Percentiles rank a stretch among this genome's conserved stretches.
phyloP scores from a whole-genome alignment of 2,113 vertebrate genomes.

The Uropsilus gracilis region DNA sequence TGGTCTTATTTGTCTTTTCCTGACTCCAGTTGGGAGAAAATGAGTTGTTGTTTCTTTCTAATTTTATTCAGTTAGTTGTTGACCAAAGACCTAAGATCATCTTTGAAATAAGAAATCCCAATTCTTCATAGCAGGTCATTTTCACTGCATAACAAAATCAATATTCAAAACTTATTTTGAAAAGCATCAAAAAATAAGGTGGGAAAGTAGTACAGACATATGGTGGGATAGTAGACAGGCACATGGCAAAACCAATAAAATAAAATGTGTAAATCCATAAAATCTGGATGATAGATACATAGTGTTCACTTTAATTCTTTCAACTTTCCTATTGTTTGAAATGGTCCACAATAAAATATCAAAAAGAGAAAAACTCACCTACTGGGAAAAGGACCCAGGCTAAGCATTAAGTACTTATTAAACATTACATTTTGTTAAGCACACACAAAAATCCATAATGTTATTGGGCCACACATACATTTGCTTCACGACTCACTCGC shows the following conservation, averaged over 20 bases:
- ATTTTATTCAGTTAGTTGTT: background rate
- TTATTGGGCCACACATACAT: background rate
- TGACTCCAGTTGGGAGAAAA: background rate
- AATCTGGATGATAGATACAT: background rate
- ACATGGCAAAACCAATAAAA: background rate
- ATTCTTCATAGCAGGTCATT: background rate
- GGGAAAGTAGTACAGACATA: no score
- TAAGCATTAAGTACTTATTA: background rate
- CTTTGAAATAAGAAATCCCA: constrained; percentile 13
- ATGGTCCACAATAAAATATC: background rate
- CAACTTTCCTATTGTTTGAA: background rate
- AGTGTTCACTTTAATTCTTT: background rate
- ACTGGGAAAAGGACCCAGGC: background rate
- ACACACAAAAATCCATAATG: background rate
- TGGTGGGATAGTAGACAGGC: background rate
- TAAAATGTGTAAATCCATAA: background rate
- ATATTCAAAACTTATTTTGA: background rate
- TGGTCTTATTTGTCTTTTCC: background rate
- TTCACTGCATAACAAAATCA: background rate
- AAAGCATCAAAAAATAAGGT: background rate
- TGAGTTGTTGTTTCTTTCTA: no score
- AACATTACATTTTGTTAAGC: background rate
- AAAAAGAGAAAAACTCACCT: background rate
- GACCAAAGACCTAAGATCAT: background rate
- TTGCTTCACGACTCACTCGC: background rate